These are phyloP conservation scores for Mesoligia furuncula DNA, from an alignment of 2,888 invertebrate genomes.

Conservation along the genomic window DNA sequence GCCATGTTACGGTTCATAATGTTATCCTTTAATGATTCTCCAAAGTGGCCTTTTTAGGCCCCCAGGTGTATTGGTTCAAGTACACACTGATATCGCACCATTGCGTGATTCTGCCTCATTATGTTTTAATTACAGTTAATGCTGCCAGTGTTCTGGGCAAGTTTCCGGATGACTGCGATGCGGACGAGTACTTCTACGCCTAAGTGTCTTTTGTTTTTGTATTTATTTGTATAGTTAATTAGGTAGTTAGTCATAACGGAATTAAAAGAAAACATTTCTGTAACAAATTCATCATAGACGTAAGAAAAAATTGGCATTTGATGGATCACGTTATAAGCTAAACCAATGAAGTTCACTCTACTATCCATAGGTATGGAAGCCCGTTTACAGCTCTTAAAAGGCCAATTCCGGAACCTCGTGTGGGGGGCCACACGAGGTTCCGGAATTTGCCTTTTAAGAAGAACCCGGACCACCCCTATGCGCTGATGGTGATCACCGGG, in stretches of 20 bases:
- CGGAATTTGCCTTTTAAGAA: too few relatives aligned
- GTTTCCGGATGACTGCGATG: background rate
- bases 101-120: background rate
- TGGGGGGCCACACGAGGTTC: too few relatives aligned
- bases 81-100: background rate
- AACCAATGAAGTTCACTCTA: slow-evolving; percentile 7
- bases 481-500: too few relatives aligned
- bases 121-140: background rate
- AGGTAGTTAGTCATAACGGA: background rate
- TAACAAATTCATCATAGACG: background rate
- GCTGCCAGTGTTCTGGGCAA: background rate
- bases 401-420: too few relatives aligned
- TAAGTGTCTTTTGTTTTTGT: background rate
- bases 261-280: background rate
- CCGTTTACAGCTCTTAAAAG: too few relatives aligned
- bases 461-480: too few relatives aligned
- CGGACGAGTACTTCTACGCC: background rate
- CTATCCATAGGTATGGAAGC: background rate
- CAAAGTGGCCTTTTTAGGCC: too few relatives aligned
- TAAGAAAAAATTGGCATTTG: too few relatives aligned
- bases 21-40: too few relatives aligned
- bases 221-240: background rate
- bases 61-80: background rate
- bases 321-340: background rate
- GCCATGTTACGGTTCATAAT: too few relatives aligned